Base-by-base conservation (phyloP, 1,140 invertebrate genomes). In the Potamilus streckersoni region DNA sequence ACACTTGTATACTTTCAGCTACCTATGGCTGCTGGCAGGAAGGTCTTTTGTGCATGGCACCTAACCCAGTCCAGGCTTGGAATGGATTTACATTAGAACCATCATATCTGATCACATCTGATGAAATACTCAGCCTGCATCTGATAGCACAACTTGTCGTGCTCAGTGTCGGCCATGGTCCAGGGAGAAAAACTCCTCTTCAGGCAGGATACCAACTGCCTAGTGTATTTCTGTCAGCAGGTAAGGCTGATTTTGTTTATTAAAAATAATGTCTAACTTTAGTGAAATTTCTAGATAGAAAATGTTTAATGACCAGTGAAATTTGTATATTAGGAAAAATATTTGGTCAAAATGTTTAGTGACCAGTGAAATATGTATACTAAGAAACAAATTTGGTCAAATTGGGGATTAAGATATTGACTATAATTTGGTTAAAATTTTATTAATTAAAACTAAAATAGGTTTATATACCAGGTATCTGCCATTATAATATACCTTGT, bases 81-180 rank as follows among this genome's bases (percentile, higher is more conserved):
- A 73, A 79, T 14, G 71, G 74, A 23, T 69, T 77, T 5, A 74
- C 81, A 15, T 38, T 64, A 17, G 80, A 85, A 73, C 70, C 61
- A 4, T 83, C 83, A 2, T 87, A 86, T 65, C 27, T 88, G 49
- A 76, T 89, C 19, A 82, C 84, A 19, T 71, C 79, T 23, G 81
- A 82, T 38, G 88, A 89, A 61, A 85, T 89, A 19, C 58, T 83
- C 16, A 81, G 75, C 23, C 64, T 83, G 38, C 80, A 80, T 63
- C 72, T 87, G 59, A 79, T 49, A 17, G 86, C 87, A 19, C 81
- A 88, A 70, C 82, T 89, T 56, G 87, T 89, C 1, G 83, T 87
- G 1, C 69, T 87, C 11, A 87, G 79, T 74, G 66, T 79, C 11
- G 85, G 85, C 8, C 86, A 81, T 75, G 80, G 63, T n/a, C 71